Percentiles rank a stretch among this genome's conserved stretches.
Conservation (phyloP, 2,888 invertebrate genomes). For the Thyatira batis region DNA sequence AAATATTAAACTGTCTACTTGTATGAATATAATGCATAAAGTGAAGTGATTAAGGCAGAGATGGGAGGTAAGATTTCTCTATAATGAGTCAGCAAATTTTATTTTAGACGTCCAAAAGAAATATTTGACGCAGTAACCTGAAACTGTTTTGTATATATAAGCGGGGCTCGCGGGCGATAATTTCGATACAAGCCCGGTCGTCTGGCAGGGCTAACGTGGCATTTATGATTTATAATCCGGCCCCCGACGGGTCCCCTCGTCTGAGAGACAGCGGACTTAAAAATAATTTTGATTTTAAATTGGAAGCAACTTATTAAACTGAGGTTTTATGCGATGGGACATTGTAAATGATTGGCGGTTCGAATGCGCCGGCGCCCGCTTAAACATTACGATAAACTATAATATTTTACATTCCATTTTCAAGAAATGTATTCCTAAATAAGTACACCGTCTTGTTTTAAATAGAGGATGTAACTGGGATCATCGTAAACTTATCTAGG, state of each 20-base stretch:
- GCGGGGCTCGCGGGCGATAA: conserved; percentile 70
- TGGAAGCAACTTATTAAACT: conserved; percentile 73
- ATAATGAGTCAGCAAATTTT: conserved; percentile 63
- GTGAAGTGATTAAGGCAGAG: not conserved
- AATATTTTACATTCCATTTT: conserved; percentile 4
- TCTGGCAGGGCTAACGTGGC: conserved; percentile 67
- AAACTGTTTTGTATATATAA: conserved; percentile 77
- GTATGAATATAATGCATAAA: not conserved
- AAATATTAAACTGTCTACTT: conserved; percentile 8
- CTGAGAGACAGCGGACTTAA: conserved; percentile 69
- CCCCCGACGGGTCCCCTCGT: conserved; percentile 68
- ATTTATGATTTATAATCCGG: conserved; percentile 80
- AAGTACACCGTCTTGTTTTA: conserved; percentile 1
- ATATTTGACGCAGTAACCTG: conserved; percentile 72
- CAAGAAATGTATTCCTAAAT: conserved; percentile 2
- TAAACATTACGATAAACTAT: conserved; percentile 14
- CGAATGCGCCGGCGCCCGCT: conserved; percentile 14
- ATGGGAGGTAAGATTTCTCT: conserved; percentile 11
- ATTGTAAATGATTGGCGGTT: conserved; percentile 49
- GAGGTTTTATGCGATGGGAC: conserved; percentile 60
- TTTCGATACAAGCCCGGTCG: conserved; percentile 66
- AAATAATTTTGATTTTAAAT: conserved; percentile 77
- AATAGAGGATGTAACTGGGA: conserved; percentile 1
- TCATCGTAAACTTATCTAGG: not conserved
- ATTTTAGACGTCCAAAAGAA: conserved; percentile 61